phyloP scores from a whole-genome alignment of 2,113 vertebrate species.

The Puma concolor region DNA sequence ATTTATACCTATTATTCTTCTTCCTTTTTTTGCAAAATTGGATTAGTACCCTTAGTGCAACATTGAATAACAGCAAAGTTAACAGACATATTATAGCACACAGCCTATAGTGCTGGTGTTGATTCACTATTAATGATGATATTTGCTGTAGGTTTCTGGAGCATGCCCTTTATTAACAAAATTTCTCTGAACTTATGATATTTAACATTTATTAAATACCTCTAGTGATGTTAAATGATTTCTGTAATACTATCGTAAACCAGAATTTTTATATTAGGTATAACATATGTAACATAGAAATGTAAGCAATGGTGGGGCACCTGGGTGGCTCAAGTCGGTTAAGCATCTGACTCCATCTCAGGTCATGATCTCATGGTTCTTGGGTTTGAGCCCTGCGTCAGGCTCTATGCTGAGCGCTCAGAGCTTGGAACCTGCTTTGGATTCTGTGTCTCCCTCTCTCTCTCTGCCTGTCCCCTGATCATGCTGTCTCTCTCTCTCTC shows the following conservation, averaged over 20 bases:
- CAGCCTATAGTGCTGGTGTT: neutral
- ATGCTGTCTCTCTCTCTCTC: too few species aligned
- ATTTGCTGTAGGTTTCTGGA: neutral
- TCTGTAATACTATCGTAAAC: neutral
- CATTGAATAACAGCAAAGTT: neutral
- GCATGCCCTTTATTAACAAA: neutral
- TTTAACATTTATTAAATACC: neutral
- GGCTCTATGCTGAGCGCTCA: too few species aligned
- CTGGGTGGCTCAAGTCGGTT: too few species aligned
- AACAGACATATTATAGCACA: neutral
- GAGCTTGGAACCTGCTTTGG: too few species aligned
- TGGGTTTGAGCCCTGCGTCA: too few species aligned
- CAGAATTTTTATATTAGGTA: neutral
- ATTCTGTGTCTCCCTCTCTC: too few species aligned
- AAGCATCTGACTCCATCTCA: too few species aligned
- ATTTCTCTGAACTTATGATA: neutral
- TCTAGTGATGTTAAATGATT: neutral
- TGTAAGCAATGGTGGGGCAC: too few species aligned
- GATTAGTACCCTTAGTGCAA: neutral
- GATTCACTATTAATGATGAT: neutral
- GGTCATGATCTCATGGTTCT: too few species aligned
- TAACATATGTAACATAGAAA: neutral
- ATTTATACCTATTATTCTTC: neutral
- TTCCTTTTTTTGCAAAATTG: neutral
- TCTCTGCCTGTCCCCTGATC: too few species aligned